Percentiles rank a stretch among this genome's conserved stretches.
Conservation (phyloP, 2,888 invertebrate species). For the Orgyia antiqua region DNA sequence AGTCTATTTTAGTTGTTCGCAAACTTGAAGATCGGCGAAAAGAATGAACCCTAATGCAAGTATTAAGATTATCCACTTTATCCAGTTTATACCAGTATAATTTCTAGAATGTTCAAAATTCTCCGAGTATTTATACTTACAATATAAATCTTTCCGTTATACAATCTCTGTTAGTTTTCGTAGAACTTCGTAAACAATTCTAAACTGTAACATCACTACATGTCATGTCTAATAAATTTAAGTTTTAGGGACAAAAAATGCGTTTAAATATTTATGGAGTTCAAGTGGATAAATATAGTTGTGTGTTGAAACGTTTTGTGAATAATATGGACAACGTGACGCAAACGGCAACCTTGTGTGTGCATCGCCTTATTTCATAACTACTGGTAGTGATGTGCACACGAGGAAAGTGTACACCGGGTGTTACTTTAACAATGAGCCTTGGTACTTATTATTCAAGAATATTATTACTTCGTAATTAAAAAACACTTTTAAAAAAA, state of each 20-base stretch:
- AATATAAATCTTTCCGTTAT: no score
- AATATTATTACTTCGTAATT: no score
- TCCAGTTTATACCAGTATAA: no score
- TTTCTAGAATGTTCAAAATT: no score
- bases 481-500: no score
- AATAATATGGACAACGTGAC: constrained; percentile 62
- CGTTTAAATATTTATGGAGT: constrained; percentile 49
- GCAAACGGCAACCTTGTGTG: constrained; percentile 61
- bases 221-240: constrained; percentile 2
- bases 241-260: constrained; percentile 38
- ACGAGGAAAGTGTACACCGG: constrained; percentile 18
- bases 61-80: no score
- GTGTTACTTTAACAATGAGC: no score
- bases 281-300: constrained; percentile 49
- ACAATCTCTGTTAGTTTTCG: no score
- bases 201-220: not conserved
- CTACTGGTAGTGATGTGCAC: constrained; percentile 6
- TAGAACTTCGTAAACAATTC: not conserved
- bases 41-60: no score
- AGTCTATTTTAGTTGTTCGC: no score
- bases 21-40: no score
- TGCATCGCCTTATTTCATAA: constrained; percentile 58
- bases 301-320: constrained; percentile 50
- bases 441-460: constrained; percentile 19
- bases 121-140: no score